phyloP scores from a whole-genome alignment of 2,797 vertebrate species.

The Semotilus atromaculatus region DNA sequence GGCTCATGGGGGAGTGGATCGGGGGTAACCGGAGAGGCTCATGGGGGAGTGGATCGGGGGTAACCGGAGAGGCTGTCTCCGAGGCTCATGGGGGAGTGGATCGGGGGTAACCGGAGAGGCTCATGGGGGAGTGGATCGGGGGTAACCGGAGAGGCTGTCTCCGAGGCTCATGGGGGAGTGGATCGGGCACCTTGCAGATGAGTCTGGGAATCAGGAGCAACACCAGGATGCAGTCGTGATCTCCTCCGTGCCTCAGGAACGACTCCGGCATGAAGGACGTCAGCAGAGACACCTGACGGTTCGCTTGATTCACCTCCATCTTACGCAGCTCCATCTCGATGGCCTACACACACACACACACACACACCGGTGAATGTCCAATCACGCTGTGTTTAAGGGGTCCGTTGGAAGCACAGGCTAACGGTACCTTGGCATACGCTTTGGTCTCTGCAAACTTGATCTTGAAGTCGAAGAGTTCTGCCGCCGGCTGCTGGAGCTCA shows the following conservation, averaged over 20 bases:
- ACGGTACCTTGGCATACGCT: conserved; percentile 92
- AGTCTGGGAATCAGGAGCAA: conserved; percentile 94
- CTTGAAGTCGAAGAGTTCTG: conserved; percentile 97
- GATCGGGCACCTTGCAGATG: conserved; percentile 86
- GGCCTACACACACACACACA: conserved; percentile 75
- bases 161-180: too few species aligned
- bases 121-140: too few species aligned
- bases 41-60: too few species aligned
- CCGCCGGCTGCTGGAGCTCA: conserved; percentile 82
- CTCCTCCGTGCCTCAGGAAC: conserved; percentile 93
- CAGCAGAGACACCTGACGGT: conserved; percentile 91
- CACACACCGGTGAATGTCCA: neutral
- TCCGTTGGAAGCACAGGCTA: too few species aligned
- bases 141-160: too few species aligned
- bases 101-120: too few species aligned
- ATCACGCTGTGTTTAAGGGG: too few species aligned
- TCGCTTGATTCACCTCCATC: conserved; percentile 95
- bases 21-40: too few species aligned
- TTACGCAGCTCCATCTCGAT: conserved; percentile 98
- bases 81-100: too few species aligned
- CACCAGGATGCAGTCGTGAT: conserved; percentile 95
- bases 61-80: too few species aligned
- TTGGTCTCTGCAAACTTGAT: conserved; percentile 98
- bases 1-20: too few species aligned
- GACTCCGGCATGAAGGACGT: conserved; percentile 98